Percentiles rank a stretch among this genome's conserved stretches.
Conservation (phyloP, 2,797 vertebrate genomes). For the Pipistrellus pipistrellus region DNA sequence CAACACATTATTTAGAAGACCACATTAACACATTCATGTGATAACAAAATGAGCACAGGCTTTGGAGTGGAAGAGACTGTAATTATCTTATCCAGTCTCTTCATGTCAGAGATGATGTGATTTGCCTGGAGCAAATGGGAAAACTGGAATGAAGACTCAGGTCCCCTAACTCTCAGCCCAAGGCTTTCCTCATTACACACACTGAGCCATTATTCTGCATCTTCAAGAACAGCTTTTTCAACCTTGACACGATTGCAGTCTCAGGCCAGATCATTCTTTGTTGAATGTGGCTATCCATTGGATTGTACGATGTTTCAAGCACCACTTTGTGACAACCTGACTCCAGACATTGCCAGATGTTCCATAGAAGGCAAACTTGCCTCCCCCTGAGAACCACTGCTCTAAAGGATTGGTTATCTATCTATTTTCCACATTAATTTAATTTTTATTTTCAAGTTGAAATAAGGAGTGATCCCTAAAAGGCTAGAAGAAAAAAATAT, state of each 20-base stretch:
- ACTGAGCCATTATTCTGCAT: not conserved
- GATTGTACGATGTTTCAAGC: not conserved
- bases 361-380: not conserved
- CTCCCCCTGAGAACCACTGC: not conserved
- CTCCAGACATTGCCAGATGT: not conserved
- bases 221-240: not conserved
- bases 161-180: not conserved
- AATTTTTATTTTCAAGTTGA: conserved; percentile 46
- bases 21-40: not conserved
- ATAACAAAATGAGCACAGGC: not conserved
- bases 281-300: not conserved
- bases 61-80: not conserved
- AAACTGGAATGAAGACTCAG: not conserved
- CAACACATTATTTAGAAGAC: not conserved
- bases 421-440: not conserved
- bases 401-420: not conserved
- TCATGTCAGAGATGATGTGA: not conserved
- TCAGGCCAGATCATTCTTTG: not conserved
- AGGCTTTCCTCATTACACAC: not conserved
- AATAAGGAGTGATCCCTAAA: not conserved
- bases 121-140: not conserved
- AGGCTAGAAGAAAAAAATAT: not conserved
- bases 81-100: not conserved
- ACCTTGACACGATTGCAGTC: not conserved
- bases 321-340: not conserved